A percentile compares a stretch with the other conserved stretches of the same genome.
Conservation (phyloP, 1,140 invertebrate genomes). For the Bradysia coprophila region DNA sequence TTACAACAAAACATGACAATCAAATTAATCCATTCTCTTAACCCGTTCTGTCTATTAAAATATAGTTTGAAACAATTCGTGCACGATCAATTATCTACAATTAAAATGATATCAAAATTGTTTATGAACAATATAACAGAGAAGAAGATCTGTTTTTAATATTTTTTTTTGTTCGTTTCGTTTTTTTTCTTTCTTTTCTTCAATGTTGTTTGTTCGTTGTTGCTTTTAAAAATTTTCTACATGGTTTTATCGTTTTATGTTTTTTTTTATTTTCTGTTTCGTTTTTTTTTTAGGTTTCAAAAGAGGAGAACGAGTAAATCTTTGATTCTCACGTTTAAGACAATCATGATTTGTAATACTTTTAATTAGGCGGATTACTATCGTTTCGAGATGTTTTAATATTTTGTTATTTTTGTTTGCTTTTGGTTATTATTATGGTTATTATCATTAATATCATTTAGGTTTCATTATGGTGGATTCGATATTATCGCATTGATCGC, state of each 20-base stretch:
- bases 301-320: not conserved
- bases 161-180: not conserved
- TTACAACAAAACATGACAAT: not conserved
- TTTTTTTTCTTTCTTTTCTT: too few relatives aligned
- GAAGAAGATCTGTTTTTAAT: not conserved
- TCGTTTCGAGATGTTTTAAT: not conserved
- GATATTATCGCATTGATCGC: too few relatives aligned
- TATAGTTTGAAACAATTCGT: too few relatives aligned
- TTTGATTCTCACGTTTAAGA: not conserved
- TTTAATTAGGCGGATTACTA: not conserved
- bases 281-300: too few relatives aligned
- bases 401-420: too few relatives aligned
- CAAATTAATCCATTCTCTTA: not conserved
- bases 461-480: too few relatives aligned
- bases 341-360: not conserved
- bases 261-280: too few relatives aligned
- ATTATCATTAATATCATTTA: not conserved
- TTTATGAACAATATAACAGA: not conserved
- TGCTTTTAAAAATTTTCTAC: too few relatives aligned
- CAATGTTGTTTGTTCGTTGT: too few relatives aligned
- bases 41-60: not conserved
- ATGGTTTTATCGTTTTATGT: too few relatives aligned
- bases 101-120: not conserved
- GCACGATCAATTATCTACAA: not conserved
- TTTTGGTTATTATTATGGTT: not conserved